A percentile compares a stretch with the other conserved stretches of the same genome.
phyloP scores from a whole-genome alignment of 2,113 vertebrate species.

The Morone saxatilis region DNA sequence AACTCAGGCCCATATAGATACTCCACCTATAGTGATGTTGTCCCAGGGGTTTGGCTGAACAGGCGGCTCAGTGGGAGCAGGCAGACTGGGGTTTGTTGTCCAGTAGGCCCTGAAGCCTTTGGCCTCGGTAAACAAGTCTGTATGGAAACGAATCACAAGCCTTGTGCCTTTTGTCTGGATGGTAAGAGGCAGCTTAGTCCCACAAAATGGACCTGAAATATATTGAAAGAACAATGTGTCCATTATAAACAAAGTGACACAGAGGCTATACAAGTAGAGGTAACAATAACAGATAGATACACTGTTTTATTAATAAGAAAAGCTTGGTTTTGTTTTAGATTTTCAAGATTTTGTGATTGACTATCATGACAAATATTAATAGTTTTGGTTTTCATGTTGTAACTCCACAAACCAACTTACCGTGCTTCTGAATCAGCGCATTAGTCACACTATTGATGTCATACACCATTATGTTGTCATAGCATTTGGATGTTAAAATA shows the following conservation, averaged over 20 bases:
- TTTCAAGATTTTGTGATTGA: neutral
- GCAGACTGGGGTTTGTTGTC: conserved; percentile 75
- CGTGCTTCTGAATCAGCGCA: conserved; percentile 57
- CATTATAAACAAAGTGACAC: neutral
- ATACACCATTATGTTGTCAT: conserved; percentile 75
- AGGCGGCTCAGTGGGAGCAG: conserved; percentile 81
- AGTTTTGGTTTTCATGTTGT: neutral
- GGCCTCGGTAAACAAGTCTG: conserved; percentile 80
- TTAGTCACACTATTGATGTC: conserved; percentile 63
- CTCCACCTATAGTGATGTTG: conserved; percentile 78
- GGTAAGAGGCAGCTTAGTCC: conserved; percentile 66
- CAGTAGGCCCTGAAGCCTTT: conserved; percentile 85
- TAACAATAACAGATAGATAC: neutral
- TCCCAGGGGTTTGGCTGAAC: conserved; percentile 83
- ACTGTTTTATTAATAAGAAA: neutral
- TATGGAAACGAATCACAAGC: conserved; percentile 80
- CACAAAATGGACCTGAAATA: conserved; percentile 83
- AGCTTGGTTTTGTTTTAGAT: neutral
- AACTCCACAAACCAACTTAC: conserved; percentile 52
- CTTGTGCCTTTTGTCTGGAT: conserved; percentile 73
- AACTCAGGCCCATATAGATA: conserved; percentile 13
- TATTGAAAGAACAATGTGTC: conserved; percentile 11
- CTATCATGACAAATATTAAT: neutral
- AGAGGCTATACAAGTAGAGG: neutral
- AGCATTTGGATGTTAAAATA: conserved; percentile 67